Evolutionary conservation across 2,888 invertebrate genomes (phyloP).

Genomic region (Drosophila planitibia): DNA sequence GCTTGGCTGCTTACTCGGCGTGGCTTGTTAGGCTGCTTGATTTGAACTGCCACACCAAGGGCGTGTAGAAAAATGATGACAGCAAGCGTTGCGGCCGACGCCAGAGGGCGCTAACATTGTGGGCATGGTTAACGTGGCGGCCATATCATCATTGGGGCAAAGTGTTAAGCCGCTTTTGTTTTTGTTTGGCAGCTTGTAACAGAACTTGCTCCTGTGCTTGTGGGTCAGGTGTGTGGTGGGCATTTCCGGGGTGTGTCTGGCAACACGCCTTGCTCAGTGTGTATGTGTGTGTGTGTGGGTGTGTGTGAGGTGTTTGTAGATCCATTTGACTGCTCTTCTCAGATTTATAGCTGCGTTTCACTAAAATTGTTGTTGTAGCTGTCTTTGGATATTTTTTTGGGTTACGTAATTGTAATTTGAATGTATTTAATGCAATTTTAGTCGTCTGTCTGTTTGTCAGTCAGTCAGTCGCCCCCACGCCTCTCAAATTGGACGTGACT

Average conservation of each 20-base stretch:
- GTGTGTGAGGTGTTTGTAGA: constrained; percentile 55
- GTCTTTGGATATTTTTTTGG: constrained; percentile 49
- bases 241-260: constrained; percentile 58
- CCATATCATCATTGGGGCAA: constrained; percentile 71
- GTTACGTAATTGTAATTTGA: constrained; percentile 78
- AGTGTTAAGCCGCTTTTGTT: constrained; percentile 75
- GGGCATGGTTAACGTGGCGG: constrained; percentile 26
- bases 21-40: constrained; percentile 30
- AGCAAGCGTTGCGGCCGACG: constrained; percentile 24
- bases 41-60: constrained; percentile 48
- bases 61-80: constrained; percentile 54
- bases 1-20: background rate
- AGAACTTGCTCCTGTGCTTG: constrained; percentile 41
- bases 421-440: constrained; percentile 74
- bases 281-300: constrained; percentile 2
- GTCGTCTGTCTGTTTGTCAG: constrained; percentile 36
- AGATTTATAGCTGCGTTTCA: constrained; percentile 51
- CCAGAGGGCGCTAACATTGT: constrained; percentile 25
- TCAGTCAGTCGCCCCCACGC: background rate
- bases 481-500: constrained; percentile 18
- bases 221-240: constrained; percentile 47
- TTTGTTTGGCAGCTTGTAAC: constrained; percentile 61
- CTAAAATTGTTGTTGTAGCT: constrained; percentile 29
- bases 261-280: constrained; percentile 16
- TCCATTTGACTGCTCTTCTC: constrained; percentile 59